A percentile compares a stretch with the other conserved stretches of the same genome.
Evolutionary conservation across 2,113 vertebrate species (phyloP).

Genomic region (Puma concolor): DNA sequence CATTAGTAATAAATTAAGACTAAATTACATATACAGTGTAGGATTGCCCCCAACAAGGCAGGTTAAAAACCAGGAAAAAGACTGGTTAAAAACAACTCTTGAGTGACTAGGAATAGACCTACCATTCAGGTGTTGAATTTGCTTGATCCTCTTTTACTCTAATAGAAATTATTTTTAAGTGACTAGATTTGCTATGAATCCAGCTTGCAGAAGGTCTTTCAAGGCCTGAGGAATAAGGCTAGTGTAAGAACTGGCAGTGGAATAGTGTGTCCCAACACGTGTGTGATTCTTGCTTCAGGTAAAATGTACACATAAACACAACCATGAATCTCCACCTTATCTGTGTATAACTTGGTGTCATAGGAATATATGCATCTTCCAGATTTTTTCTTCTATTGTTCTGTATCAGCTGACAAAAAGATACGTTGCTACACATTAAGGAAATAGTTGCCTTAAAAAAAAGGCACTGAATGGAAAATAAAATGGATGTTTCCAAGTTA

Average conservation of each 20-base stretch:
- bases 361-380: not conserved
- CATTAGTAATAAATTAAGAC: not conserved
- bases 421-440: not conserved
- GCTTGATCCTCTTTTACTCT: not conserved
- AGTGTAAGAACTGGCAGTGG: not conserved
- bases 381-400: not conserved
- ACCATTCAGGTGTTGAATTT: not conserved
- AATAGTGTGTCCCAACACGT: not conserved
- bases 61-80: not conserved
- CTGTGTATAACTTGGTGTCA: not conserved
- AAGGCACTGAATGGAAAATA: not conserved
- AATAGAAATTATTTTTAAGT: slow-evolving; percentile 44
- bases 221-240: not conserved
- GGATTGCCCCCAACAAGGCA: not conserved
- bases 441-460: not conserved
- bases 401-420: not conserved
- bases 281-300: not conserved
- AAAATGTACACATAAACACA: not conserved
- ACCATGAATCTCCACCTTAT: not conserved
- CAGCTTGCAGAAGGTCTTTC: not conserved
- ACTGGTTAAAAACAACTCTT: not conserved
- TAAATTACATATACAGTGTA: not conserved
- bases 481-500: not conserved
- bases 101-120: not conserved
- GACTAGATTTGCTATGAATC: slow-evolving; percentile 1